Conservation (phyloP, 1,140 invertebrate species). For the Drosophila quadrilineata region DNA sequence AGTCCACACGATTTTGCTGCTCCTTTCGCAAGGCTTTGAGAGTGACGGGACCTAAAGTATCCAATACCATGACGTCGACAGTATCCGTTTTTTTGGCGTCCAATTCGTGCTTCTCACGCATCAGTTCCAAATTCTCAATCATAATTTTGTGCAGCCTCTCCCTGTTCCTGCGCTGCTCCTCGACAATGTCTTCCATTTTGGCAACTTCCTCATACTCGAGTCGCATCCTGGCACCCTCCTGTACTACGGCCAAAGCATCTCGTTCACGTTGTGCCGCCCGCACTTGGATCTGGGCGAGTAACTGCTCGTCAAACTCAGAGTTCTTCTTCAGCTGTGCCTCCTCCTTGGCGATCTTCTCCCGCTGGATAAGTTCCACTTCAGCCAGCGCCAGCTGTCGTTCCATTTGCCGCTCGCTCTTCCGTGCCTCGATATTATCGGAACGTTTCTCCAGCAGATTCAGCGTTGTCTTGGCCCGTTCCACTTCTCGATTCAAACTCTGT, state of each 20-base stretch:
- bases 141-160: no score
- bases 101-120: not conserved
- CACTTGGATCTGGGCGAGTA: conserved; percentile 41
- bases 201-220: conserved; percentile 1
- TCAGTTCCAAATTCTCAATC: conserved; percentile 21
- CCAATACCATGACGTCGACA: conserved; percentile 41
- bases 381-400: conserved; percentile 34
- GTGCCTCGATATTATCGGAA: not conserved
- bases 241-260: not conserved
- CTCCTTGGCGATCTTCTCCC: conserved; percentile 32
- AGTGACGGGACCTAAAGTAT: conserved; percentile 40
- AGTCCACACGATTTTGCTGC: not conserved
- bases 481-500: conserved; percentile 40
- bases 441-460: conserved; percentile 36
- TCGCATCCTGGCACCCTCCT: conserved; percentile 40
- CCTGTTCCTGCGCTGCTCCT: no score
- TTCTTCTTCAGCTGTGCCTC: conserved; percentile 22
- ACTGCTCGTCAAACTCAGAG: conserved; percentile 9
- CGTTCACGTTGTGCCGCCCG: not conserved
- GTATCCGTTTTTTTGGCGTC: not conserved
- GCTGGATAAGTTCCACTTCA: conserved; percentile 3
- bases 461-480: conserved; percentile 45
- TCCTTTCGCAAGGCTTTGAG: not conserved
- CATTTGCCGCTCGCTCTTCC: not conserved
- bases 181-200: no score